These are phyloP conservation scores for Panagrolaimus sp. DNA, from an alignment of 1,140 invertebrate genomes.

Conservation along the genomic window DNA sequence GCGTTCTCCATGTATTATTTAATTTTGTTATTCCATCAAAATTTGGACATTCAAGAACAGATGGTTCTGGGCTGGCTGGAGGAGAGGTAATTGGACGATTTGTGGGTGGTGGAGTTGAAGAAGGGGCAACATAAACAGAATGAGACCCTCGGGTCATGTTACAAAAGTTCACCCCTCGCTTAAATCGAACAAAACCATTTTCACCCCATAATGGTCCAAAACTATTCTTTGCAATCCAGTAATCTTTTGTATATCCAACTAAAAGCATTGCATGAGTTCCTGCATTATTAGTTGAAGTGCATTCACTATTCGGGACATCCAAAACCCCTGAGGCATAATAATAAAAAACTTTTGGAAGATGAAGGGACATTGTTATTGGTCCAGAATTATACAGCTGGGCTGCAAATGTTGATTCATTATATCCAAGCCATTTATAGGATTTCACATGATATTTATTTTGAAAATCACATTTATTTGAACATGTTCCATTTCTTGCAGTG, in stretches of 20 bases:
- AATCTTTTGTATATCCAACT: constrained; percentile 51
- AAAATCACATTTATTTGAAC: neutral
- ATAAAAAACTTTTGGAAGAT: no score
- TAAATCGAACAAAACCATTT: constrained; percentile 85
- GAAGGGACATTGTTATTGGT: constrained; percentile 22
- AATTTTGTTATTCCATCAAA: no score
- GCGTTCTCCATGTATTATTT: no score
- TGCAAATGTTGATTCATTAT: constrained; percentile 35
- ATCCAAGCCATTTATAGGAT: neutral
- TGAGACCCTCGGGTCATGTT: constrained; percentile 66
- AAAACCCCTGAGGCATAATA: neutral
- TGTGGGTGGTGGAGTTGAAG: no score
- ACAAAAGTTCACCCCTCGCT: constrained; percentile 83
- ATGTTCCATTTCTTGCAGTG: neutral
- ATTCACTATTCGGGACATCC: constrained; percentile 4
- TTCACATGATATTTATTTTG: no score
- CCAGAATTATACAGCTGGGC: constrained; percentile 32
- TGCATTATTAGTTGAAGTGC: constrained; percentile 30
- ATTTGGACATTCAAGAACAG: no score
- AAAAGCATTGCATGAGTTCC: constrained; percentile 36
- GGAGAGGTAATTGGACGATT: no score
- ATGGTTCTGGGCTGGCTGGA: no score
- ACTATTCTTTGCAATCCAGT: constrained; percentile 40
- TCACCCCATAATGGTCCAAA: constrained; percentile 30
- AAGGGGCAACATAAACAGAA: no score